Evolutionary conservation across 1,140 invertebrate species (phyloP), one percentile per base, ranked within the genome.

Genomic region (Drosophila nigromelanica): DNA sequence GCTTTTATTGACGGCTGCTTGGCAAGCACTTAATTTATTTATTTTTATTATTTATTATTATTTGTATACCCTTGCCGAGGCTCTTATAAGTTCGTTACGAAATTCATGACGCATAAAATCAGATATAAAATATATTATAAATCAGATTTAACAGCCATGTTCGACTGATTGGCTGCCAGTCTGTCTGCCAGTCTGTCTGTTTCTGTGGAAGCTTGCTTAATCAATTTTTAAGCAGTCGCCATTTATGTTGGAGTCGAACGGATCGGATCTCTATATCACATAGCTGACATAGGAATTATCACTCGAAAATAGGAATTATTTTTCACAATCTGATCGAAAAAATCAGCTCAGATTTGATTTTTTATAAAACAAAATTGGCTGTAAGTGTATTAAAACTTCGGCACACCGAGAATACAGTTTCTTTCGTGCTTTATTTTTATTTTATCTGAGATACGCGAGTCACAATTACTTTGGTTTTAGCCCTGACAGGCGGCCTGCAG

Each of bases 401-500:
- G 14, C 8, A 8, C 12, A 1, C 3, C 14, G 30, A 8, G n/a
- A 35, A 15, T 35, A 33, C 10, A 3, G 12, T 56, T 21, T 52
- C 3, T 42, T 48, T 48, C 10, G 21, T 42, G 10, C 37, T 56
- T 39, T 45, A 18, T 54, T 51, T 50, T 7, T 56, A 48, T 37
- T 67, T 59, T 18, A 66, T 59, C 54, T 59, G 43, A 55, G 68
- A 52, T 47, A 62, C 54, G 47, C 70, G 66, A 59, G 73, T 69
- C 52, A 72, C 80, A 75, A 60, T 86, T 78, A 75, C 79, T 85
- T 80, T 80, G 62, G 81, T 78, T 74, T 74, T 80, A 81, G 78
- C 80, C 81, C 81, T 75, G 81, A 75, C 78, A 72, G 61, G 47
- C 77, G 21, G 61, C 68, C 67, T 68, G 58, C 76, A 76, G 64